phyloP scores from a whole-genome alignment of 37 sponge, comb jelly and placozoan genomes.

The Cladorhizidae sp. region DNA sequence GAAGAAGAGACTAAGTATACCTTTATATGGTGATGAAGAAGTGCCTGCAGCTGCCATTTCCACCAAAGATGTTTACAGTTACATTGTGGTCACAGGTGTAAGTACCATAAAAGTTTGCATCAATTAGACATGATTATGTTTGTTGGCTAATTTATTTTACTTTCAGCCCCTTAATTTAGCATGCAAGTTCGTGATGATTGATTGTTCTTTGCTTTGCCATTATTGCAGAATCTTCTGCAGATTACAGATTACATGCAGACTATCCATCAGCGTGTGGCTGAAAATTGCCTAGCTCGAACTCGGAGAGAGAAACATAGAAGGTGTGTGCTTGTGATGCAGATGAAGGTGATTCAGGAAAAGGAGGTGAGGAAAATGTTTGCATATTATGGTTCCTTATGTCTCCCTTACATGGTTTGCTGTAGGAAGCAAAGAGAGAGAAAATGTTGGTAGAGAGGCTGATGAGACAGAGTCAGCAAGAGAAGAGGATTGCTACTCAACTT shows the following conservation, averaged over 20 bases:
- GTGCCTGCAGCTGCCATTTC: not conserved
- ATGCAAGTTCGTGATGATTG: not conserved
- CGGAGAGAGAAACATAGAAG: constrained; percentile 88
- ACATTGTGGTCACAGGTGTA: not conserved
- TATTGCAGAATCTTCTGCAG: constrained; percentile 18
- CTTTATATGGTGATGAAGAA: not conserved
- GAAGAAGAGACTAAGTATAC: not conserved
- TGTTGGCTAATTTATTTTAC: not conserved
- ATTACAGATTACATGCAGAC: constrained; percentile 77
- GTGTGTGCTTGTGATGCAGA: constrained; percentile 80
- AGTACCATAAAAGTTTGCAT: not conserved
- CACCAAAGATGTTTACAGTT: not conserved
- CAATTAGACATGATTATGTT: not conserved
- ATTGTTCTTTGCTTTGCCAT: not conserved
- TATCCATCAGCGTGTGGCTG: constrained; percentile 65
- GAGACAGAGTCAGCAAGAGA: constrained; percentile 94
- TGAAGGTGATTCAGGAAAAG: constrained; percentile 54
- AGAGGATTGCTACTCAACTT: constrained; percentile 88
- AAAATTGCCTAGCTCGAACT: constrained; percentile 50
- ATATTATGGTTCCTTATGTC: not conserved
- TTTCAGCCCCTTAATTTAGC: not conserved
- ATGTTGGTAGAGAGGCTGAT: constrained; percentile 84
- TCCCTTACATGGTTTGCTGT: not conserved
- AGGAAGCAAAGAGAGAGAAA: constrained; percentile 70
- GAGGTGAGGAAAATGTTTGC: constrained; percentile 51